Evolutionary conservation across 2,888 invertebrate genomes (phyloP), one percentile per base, ranked within the genome.

Genomic region (Drosophila mayaguana): DNA sequence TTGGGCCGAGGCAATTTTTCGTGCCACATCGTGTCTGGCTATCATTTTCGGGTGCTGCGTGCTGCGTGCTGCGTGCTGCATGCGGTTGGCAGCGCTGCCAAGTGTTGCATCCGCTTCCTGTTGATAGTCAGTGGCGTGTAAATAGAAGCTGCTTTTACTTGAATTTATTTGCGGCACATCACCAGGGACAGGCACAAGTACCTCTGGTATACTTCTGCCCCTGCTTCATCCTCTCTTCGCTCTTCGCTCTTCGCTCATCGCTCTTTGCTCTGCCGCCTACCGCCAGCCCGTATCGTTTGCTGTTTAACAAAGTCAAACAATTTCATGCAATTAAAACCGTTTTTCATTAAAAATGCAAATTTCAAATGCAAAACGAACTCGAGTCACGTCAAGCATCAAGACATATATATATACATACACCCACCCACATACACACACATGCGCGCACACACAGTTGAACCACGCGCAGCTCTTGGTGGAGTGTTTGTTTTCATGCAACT

Each of bases 261-360:
- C n/a, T n/a, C 3, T 9, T 34, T 9, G 18, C 43, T 12, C 22
- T 22, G 3, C 2, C 11, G 8, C 34, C 7, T n/a, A 16, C 14
- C 12, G 22, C 9, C 53, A 14, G 25, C 6, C 63, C 25, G 72
- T 62, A 63, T 70, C 66, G 67, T 59, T 80, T 53, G 54, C 79
- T 90, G 83, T 89, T 89, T 90, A 84, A 80, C 89, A 86, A 88
- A 86, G 85, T 78, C 88, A 85, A 90, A 90, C 91, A 90, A 90
- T 85, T 90, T 90, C 83, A 83, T 87, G 90, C 91, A 89, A 89
- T 89, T 89, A 89, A 87, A 85, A 81, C 76, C 88, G 85, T 85
- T 89, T 90, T 88, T 90, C 88, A 90, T 90, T 90, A 90, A 89
- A 89, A 89, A 90, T 90, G 91, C 85, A 89, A 90, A 90, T 89